A percentile compares a stretch with the other conserved stretches of the same genome.
Conservation (phyloP, 2,888 invertebrate species). For the Mellilla xanthometata region DNA sequence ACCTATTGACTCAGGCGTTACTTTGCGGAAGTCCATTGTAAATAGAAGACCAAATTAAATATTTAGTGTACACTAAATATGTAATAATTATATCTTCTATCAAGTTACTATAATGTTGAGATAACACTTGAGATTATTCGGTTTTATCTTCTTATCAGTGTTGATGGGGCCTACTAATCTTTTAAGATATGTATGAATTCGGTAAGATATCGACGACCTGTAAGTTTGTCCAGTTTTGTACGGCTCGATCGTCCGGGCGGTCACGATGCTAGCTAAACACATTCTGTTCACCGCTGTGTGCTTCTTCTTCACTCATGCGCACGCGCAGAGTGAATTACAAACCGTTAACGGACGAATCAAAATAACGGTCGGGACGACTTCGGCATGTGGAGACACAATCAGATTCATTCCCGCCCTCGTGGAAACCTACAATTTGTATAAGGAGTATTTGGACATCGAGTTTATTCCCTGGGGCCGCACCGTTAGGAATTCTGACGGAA, state of each 20-base stretch:
- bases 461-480: constrained; percentile 74
- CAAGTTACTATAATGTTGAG: constrained; percentile 6
- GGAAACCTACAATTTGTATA: constrained; percentile 52
- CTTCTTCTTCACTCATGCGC: constrained; percentile 28
- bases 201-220: constrained; percentile 10
- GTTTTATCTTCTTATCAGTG: constrained; percentile 18
- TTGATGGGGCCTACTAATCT: constrained; percentile 8
- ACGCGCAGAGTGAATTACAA: constrained; percentile 36
- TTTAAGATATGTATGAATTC: constrained; percentile 15
- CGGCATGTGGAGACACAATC: constrained; percentile 61
- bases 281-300: constrained; percentile 24
- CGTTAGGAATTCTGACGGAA: constrained; percentile 38
- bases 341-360: constrained; percentile 60
- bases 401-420: constrained; percentile 52
- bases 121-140: constrained; percentile 10
- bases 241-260: constrained; percentile 38
- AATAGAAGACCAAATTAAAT: no score
- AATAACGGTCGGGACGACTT: constrained; percentile 55
- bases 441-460: constrained; percentile 57
- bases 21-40: no score
- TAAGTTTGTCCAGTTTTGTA: constrained; percentile 27
- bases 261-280: no score
- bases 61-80: no score
- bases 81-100: no score
- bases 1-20: no score